A percentile compares a stretch with the other conserved stretches of the same genome.
phyloP scores from a whole-genome alignment of 92 coral and sea anemone genomes.

The Zoanthus sociatus region DNA sequence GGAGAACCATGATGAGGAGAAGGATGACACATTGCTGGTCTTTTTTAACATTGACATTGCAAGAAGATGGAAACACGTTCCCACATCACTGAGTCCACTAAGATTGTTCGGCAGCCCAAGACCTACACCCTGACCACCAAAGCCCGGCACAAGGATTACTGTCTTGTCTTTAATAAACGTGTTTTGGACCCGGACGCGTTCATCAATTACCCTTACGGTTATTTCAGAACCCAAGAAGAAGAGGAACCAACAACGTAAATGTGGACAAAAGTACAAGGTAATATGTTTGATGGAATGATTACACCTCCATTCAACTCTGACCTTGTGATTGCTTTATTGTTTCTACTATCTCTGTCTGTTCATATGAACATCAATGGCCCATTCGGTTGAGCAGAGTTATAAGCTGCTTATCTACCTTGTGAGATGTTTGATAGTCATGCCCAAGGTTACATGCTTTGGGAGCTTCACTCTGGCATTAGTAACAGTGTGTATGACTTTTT shows the following conservation, averaged over 20 bases:
- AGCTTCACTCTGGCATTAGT: conserved; percentile 18
- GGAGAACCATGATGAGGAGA: no score
- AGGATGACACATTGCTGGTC: no score
- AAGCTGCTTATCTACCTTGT: not conserved
- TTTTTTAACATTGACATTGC: no score
- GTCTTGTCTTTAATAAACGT: no score
- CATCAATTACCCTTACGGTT: no score
- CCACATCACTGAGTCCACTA: no score
- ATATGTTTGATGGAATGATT: conserved; percentile 36
- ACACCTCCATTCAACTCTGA: conserved; percentile 31
- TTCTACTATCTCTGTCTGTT: conserved; percentile 42
- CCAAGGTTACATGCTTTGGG: conserved; percentile 39
- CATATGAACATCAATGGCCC: conserved; percentile 59
- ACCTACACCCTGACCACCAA: not conserved
- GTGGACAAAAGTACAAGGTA: conserved; percentile 34
- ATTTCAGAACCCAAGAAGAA: no score
- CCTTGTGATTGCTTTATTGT: conserved; percentile 39
- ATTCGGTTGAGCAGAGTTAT: conserved; percentile 46
- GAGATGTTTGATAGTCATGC: conserved; percentile 24
- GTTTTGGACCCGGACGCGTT: no score
- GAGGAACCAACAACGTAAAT: not conserved
- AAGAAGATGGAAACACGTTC: no score
- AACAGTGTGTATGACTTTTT: not conserved
- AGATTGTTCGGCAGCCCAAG: not conserved
- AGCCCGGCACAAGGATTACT: not conserved